Base-by-base conservation (phyloP, 2,113 vertebrate species). In the Phodopus roborovskii region DNA sequence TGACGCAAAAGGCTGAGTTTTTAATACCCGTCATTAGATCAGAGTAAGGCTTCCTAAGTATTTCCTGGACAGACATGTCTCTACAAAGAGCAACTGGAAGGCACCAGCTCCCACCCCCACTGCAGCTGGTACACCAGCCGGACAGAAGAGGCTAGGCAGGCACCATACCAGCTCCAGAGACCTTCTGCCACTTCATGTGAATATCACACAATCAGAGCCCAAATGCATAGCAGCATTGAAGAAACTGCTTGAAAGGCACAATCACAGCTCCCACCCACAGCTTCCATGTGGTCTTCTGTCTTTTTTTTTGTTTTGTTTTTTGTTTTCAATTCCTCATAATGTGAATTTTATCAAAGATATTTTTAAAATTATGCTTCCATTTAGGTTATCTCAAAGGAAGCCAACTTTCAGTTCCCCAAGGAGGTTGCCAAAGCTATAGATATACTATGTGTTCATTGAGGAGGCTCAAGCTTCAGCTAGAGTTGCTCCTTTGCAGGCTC, bases 361-460 rank as follows among this genome's bases (percentile, higher is more conserved):
- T 93, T 91, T 93, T 97, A 77, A 36, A 82, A 96, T 92, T 91
- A 95, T 42, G 58, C 53, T 97, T 96, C 95, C 92, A 88, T 91
- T 96, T 97, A 96, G 91, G 48, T 92, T 92, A 78, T 95, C 60
- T 39, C 60, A 74, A 53, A 97, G 94, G 95, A 94, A 95, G 85
- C 88, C 95, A 97, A 92, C 60, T 96, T 96, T 90, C 50, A 36
- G 81, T 95, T 96, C 66, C 58, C 92, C 73, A 91, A 92, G 48
- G 39, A 94, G 93, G 50, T 92, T 97, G 96, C 94, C 94, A 96
- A 94, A 93, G 87, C 90, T 95, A 97, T 24, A 93, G 85, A 90
- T 88, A 96, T 91, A 82, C 58, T 95, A 82, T 89, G 3, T 73
- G 90, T 87, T 95, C 62, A 20, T 89, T 88, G 85, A 97, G 92